Evolutionary conservation across 2,113 vertebrate species (phyloP).

Genomic region (Tachysurus vachellii): DNA sequence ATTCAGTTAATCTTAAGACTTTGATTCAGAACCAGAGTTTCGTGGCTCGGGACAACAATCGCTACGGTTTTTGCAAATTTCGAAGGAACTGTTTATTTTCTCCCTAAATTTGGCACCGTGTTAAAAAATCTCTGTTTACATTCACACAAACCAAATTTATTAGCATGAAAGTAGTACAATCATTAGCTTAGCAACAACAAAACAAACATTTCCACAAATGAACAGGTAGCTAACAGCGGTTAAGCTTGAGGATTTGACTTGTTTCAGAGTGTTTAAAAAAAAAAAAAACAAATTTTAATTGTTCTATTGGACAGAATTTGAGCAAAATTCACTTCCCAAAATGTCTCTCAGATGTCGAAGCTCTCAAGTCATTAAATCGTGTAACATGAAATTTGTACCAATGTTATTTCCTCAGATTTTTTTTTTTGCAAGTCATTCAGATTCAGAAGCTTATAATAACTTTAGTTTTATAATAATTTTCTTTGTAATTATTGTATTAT

Average conservation of each 20-base stretch:
- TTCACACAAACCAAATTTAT: too few species aligned
- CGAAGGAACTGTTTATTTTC: not conserved
- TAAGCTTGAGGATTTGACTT: not conserved
- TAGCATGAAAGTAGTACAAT: not conserved
- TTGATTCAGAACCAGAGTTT: constrained; percentile 23
- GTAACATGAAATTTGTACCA: not conserved
- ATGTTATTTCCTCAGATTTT: not conserved
- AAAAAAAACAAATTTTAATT: not conserved
- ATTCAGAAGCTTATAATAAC: not conserved
- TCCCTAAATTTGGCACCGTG: not conserved
- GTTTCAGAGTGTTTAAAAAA: not conserved
- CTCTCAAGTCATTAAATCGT: not conserved
- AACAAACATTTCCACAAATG: not conserved
- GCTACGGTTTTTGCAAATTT: not conserved
- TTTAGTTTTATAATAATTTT: not conserved
- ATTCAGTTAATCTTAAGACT: not conserved
- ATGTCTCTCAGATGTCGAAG: not conserved
- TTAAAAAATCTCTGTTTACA: not conserved
- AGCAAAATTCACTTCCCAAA: not conserved
- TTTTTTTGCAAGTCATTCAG: not conserved
- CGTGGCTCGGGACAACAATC: not conserved
- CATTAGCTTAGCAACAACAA: not conserved
- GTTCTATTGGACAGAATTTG: not conserved
- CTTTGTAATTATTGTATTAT: not conserved
- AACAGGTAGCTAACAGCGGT: not conserved